Base-by-base conservation (phyloP, 2,113 vertebrate genomes). In the Phyllopteryx taeniolatus region DNA sequence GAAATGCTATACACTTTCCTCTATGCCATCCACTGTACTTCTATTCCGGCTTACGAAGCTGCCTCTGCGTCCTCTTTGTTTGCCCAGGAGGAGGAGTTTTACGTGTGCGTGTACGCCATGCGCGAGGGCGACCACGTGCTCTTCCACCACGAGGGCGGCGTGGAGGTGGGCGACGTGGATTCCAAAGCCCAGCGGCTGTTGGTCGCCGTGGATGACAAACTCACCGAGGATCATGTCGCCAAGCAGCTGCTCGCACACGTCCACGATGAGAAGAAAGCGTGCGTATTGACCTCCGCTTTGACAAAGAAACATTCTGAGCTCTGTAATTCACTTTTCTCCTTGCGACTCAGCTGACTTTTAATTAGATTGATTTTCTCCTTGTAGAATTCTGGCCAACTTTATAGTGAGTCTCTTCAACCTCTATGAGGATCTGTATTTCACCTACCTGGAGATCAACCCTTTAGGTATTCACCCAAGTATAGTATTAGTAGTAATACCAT, bases 401-500 rank as follows among this genome's bases (percentile, higher is more conserved):
- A 94, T 98, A 46, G 92, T 94, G 2, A 96, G 95, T 0, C 94
- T 99, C 47, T 97, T 99, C 90, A 95, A 94, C 85, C 87, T 99
- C 51, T 99, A 97, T 46, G 96, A 98, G 81, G 96, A 99, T 79
- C 90, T 99, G 33, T 97, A 94, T 87, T 99, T 99, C 90, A 99
- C 98, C 8, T 99, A 99, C 87, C 94, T 99, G 0, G 97, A 99
- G 92, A 99, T 99, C 91, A 99, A 99, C 90, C 97, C 98, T 19
- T 87, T 99, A 72, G 98, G 98, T 99, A 68, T 20, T 39, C 35
- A 39, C 35, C 35, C 35, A 6, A 39, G 6, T 5, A 39, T 39
- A 39, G 35, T 39, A 39, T 39, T 39, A 39, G 6, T 39, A 39
- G 35, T 39, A 39, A 6, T 60, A 15, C 15, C 47, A 49, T 49